Evolutionary conservation across 2,888 invertebrate species (phyloP).

Genomic region (Pristionchus arcanus): DNA sequence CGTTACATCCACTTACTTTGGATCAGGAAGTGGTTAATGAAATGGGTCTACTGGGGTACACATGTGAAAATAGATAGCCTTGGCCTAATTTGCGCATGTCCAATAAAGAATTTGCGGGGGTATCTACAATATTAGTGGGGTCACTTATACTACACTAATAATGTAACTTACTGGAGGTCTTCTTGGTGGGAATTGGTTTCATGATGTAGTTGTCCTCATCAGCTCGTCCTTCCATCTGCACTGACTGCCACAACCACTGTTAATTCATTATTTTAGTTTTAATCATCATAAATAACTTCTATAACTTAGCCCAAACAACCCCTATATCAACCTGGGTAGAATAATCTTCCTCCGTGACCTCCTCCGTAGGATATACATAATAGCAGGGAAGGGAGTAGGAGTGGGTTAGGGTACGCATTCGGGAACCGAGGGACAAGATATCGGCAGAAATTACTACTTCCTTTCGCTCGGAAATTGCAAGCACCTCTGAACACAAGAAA

Average conservation of each 20-base stretch:
- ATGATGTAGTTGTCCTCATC: conserved; percentile 52
- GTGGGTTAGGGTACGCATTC: conserved; percentile 23
- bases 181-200: conserved; percentile 19
- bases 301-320: not conserved
- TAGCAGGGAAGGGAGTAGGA: conserved; percentile 24
- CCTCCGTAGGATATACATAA: conserved; percentile 14
- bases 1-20: too few species aligned
- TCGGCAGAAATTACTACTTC: not conserved
- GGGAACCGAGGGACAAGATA: not conserved
- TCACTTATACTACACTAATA: too few species aligned
- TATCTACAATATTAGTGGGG: too few species aligned
- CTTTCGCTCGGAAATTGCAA: not conserved
- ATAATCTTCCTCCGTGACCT: conserved; percentile 29
- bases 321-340: not conserved
- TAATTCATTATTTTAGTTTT: not conserved
- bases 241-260: conserved; percentile 61
- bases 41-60: too few species aligned
- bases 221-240: conserved; percentile 55
- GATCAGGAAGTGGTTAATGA: too few species aligned
- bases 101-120: too few species aligned
- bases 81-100: too few species aligned
- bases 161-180: conserved; percentile 40
- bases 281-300: not conserved
- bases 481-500: conserved; percentile 9
- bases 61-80: too few species aligned